Evolutionary conservation across 2,797 vertebrate species (phyloP), one percentile per base, ranked within the genome.

Genomic region (Threskiornis aethiopicus): DNA sequence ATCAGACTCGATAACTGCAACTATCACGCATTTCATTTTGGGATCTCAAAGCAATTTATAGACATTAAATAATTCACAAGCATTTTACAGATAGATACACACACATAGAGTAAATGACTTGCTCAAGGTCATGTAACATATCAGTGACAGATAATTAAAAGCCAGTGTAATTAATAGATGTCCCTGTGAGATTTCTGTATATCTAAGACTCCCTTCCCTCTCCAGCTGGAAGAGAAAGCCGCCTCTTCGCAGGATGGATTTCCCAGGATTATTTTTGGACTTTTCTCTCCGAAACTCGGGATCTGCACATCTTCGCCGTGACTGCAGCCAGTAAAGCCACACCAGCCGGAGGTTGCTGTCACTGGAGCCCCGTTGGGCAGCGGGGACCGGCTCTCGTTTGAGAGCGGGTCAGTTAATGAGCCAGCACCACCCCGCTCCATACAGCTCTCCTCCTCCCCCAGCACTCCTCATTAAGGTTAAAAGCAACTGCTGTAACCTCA

Each of bases 241-340:
- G 0, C 51, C 16, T 17, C 39, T 13, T 54, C 0, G 1, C 26
- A 2, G 8, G 3, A 17, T 0, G 0, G 16, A 47, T 15, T 59
- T n/a, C 37, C 15, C 39, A 29, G 11, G 15, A 46, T 71, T 17
- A 31, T 6, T 67, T 24, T 4, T 0, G 24, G 28, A 29, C 5
- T 15, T 59, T 61, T 20, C 9, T 5, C 9, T 5, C 21, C 1
- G 9, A 76, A 82, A 49, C 64, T 15, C 16, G 5, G 35, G 46
- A 47, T 6, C 28, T 3, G 18, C 54, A 3, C 4, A 1, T 24
- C 37, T 33, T 41, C 2, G 0, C 42, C 2, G 6, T 2, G 13
- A 8, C 6, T 1, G 11, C 25, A 13, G 2, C 47, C 14, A 3
- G 44, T 8, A 2, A 10, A 11, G 25, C 20, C 24, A 1, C 39